Evolutionary conservation across 2,113 vertebrate genomes (phyloP).

Genomic region (Ovibos moschatus): DNA sequence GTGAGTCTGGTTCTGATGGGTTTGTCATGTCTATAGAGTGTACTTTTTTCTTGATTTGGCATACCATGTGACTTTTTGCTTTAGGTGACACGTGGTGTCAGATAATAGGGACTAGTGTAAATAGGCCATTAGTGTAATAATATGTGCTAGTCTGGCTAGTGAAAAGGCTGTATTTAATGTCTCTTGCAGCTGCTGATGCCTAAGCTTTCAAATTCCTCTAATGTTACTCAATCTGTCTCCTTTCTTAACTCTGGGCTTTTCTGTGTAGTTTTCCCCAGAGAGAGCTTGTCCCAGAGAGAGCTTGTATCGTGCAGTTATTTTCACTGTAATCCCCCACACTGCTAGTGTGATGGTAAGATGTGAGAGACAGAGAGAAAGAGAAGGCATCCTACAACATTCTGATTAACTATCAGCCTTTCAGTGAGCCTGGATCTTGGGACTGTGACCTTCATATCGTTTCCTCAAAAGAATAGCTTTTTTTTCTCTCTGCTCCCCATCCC

Average conservation of each 20-base stretch:
- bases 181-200: no score
- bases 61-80: background rate
- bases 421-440: background rate
- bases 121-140: background rate
- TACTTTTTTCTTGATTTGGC: background rate
- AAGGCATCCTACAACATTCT: background rate
- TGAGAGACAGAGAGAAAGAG: no score
- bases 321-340: background rate
- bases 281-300: background rate
- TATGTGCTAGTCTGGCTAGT: background rate
- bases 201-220: background rate
- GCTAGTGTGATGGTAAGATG: background rate
- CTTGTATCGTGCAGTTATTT: background rate
- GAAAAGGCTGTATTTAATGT: background rate
- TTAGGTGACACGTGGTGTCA: background rate
- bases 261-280: background rate
- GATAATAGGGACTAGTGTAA: background rate
- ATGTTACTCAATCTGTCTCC: background rate
- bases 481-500: fast-evolving
- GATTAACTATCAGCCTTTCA: background rate
- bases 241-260: background rate
- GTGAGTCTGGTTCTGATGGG: background rate
- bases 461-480: background rate
- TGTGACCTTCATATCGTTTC: background rate
- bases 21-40: background rate